Evolutionary conservation across 64 coral and sea anemone genomes (phyloP).

Genomic region (Montipora sp.): DNA sequence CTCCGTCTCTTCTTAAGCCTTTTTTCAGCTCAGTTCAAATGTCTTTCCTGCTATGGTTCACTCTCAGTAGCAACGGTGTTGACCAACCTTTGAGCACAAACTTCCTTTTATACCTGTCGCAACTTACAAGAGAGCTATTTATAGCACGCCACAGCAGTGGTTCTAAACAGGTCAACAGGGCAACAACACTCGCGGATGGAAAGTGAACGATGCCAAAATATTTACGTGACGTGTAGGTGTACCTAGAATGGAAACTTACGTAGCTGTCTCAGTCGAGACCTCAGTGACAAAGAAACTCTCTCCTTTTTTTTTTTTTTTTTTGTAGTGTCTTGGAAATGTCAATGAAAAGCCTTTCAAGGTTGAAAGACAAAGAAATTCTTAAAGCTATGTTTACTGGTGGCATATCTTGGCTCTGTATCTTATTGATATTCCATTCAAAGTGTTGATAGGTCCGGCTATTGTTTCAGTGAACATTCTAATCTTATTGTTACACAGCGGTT

Average conservation of each 20-base stretch:
- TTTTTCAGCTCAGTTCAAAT: not conserved
- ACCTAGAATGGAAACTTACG: not conserved
- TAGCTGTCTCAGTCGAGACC: not conserved
- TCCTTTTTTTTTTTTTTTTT: not conserved
- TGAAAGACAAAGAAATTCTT: not conserved
- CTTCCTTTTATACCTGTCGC: constrained; percentile 42
- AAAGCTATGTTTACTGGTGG: not conserved
- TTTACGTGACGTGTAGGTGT: constrained; percentile 19
- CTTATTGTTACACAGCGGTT: constrained; percentile 30
- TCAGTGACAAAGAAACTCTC: not conserved
- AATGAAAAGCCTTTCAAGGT: not conserved
- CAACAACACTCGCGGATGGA: constrained; percentile 23
- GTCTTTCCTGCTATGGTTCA: not conserved
- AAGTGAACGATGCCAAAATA: constrained; percentile 42
- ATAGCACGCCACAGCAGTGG: constrained; percentile 2
- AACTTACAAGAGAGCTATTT: constrained; percentile 32
- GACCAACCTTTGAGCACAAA: constrained; percentile 9
- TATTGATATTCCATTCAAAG: constrained; percentile 50
- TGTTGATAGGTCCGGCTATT: constrained; percentile 41
- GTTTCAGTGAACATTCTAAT: constrained; percentile 30
- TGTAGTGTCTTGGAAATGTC: not conserved
- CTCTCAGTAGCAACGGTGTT: constrained; percentile 9
- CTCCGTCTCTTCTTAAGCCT: not conserved
- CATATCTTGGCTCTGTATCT: not conserved
- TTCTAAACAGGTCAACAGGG: constrained; percentile 17